Percentiles rank a stretch among this genome's conserved stretches.
These are phyloP conservation scores for Neodiprion virginianus DNA, from an alignment of 1,140 invertebrate species.

Conservation along the genomic window DNA sequence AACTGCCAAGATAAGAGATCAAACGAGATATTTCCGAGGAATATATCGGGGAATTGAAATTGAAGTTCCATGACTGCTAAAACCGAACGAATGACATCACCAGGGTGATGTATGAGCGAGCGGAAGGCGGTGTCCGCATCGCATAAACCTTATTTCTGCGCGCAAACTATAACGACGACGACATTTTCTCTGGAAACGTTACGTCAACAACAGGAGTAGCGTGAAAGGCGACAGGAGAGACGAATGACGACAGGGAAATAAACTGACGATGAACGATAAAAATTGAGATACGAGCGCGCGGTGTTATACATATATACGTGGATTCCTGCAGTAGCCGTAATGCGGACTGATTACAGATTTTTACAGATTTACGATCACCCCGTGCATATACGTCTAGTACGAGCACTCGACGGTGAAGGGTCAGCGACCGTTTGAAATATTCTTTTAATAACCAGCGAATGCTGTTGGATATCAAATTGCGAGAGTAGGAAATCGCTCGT, in stretches of 20 bases:
- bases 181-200: not conserved
- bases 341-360: constrained; percentile 2
- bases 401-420: not conserved
- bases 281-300: no score
- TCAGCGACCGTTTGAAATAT: not conserved
- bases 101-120: not conserved
- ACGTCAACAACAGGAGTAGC: not conserved
- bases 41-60: no score
- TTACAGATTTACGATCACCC: not conserved
- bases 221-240: not conserved
- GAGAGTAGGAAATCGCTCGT: no score
- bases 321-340: not conserved
- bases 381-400: not conserved
- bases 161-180: not conserved
- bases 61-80: no score
- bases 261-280: no score
- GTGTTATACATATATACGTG: no score
- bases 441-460: not conserved
- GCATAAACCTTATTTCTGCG: not conserved
- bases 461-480: no score
- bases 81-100: not conserved
- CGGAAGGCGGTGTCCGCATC: not conserved
- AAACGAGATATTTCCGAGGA: no score
- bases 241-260: no score
- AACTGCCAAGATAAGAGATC: no score